Percentiles rank a stretch among this genome's conserved stretches.
Evolutionary conservation across 2,797 vertebrate genomes (phyloP).

Genomic region (Threskiornis aethiopicus): DNA sequence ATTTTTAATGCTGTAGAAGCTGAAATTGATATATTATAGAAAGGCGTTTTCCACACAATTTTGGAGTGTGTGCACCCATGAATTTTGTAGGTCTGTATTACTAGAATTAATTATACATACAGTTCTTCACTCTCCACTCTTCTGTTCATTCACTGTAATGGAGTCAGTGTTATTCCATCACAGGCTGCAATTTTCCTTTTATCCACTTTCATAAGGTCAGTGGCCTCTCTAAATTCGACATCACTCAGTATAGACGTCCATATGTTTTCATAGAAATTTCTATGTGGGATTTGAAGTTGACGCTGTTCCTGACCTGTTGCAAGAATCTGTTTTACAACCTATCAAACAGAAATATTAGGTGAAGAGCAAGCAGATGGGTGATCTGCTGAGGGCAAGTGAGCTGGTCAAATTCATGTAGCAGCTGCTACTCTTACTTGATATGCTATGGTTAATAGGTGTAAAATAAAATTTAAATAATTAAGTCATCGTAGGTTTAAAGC

Average conservation of each 20-base stretch:
- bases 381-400: constrained; percentile 92
- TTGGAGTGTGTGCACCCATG: constrained; percentile 12
- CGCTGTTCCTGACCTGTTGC: constrained; percentile 34
- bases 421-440: constrained; percentile 94
- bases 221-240: constrained; percentile 91
- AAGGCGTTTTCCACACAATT: constrained; percentile 14
- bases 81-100: constrained; percentile 63
- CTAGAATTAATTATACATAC: constrained; percentile 89
- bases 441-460: constrained; percentile 85
- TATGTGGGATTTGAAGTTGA: constrained; percentile 86
- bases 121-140: constrained; percentile 74
- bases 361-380: constrained; percentile 83
- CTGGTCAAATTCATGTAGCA: constrained; percentile 93
- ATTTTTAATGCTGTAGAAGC: constrained; percentile 16
- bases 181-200: constrained; percentile 94
- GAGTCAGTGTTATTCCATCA: constrained; percentile 89
- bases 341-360: constrained; percentile 63
- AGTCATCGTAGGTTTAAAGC: constrained; percentile 5
- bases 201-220: constrained; percentile 89
- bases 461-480: constrained; percentile 63
- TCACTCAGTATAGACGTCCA: constrained; percentile 93
- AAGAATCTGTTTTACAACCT: constrained; percentile 58
- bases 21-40: neutral
- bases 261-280: constrained; percentile 90
- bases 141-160: constrained; percentile 80